Base-by-base conservation (phyloP, 1,140 invertebrate species). In the Diorhabda sublineata region DNA sequence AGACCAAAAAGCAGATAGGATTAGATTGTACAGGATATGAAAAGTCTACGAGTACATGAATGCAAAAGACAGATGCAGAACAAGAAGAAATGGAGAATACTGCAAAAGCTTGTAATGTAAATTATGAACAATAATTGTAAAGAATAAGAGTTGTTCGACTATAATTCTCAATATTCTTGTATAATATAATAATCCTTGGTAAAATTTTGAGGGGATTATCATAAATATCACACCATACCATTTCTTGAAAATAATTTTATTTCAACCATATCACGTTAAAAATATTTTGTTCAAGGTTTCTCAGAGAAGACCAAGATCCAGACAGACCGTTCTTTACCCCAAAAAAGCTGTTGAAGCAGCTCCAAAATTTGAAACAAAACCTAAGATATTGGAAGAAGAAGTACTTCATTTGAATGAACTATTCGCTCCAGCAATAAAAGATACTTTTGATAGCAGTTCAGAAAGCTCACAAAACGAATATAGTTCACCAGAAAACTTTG, bases 391-490 rank as follows among this genome's bases (percentile, higher is more conserved):
- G 26, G 61, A 63, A 6, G 61, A 63, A 45, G 6, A 44, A 6
- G 41, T 11, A 11, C 41, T 65, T n/a, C 52, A 65, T n/a, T 42
- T 69, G 5, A 58, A 66, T 42, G 68, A 69, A 47, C 44, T 69
- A 26, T 69, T 66, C 42, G 45, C 58, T 3, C 58, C 58, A 57
- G 8, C 26, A 1, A 11, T 59, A n/a, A 9, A 66, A 4, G 58
- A 63, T 8, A 5, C 60, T 5, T 68, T 59, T 26, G 60, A 65
- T 6, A 69, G 68, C 47, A 52, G 52, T 7, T 57, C n/a, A 44
- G 69, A 70, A 5, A 66, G 60, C 56, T 61, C 61, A 6, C 58
- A 65, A 26, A 63, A 41, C 6, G 69, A 67, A 4, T 67, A 42
- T 41, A 62, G 57, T 42, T 70, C 69, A 5, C 69, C 68, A 2